phyloP scores from a whole-genome alignment of 2,113 vertebrate genomes.

The Anguilla rostrata region DNA sequence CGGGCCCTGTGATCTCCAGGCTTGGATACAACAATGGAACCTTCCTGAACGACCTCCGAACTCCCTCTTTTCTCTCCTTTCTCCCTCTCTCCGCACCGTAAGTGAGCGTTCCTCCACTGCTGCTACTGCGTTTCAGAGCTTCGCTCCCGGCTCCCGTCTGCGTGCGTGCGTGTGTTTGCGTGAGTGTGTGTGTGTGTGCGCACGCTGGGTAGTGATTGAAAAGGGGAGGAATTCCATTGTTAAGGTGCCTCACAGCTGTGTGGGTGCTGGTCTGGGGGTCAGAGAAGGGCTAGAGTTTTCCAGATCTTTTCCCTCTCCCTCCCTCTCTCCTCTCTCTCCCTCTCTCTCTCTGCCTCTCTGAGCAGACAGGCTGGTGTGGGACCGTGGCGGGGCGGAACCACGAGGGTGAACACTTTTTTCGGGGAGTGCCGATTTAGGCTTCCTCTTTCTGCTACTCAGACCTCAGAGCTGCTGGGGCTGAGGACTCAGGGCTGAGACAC shows the following conservation, averaged over 20 bases:
- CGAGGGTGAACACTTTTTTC: neutral
- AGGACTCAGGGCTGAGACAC: neutral
- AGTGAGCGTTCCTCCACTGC: slow-evolving; percentile 53
- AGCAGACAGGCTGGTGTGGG: neutral
- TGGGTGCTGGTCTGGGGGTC: neutral
- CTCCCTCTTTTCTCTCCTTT: neutral
- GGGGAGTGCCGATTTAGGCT: slow-evolving; percentile 16
- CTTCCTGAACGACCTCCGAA: slow-evolving; percentile 32
- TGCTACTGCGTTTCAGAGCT: neutral
- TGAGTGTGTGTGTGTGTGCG: slow-evolving; percentile 18
- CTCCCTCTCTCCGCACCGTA: slow-evolving; percentile 18
- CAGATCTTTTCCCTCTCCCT: neutral
- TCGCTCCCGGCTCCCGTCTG: neutral
- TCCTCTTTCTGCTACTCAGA: neutral
- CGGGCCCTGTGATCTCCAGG: slow-evolving; percentile 25
- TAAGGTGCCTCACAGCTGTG: slow-evolving; percentile 23
- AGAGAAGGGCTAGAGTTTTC: neutral
- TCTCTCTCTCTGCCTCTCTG: neutral
- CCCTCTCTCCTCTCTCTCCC: neutral
- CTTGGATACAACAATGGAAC: slow-evolving; percentile 42
- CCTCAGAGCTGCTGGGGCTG: neutral
- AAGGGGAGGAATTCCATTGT: slow-evolving; percentile 37
- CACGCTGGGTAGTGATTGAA: slow-evolving; percentile 9
- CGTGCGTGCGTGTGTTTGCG: neutral
- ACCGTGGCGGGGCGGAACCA: slow-evolving; percentile 6